Base-by-base conservation (phyloP, 2,888 invertebrate genomes). In the Leptopterna dolabrata region DNA sequence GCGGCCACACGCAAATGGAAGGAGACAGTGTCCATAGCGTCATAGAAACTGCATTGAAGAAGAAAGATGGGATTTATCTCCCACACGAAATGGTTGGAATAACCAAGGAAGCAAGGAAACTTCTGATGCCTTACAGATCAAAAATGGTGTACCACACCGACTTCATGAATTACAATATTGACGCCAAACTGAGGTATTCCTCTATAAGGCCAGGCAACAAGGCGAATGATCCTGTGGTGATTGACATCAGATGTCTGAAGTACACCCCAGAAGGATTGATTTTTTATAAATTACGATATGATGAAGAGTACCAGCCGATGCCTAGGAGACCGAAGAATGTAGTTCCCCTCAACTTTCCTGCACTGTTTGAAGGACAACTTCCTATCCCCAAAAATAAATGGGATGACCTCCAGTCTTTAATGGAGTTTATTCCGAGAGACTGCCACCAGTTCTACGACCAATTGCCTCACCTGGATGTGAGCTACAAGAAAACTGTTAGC, bases 1-100 rank as follows among this genome's bases (percentile, higher is more conserved):
- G 51, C 0, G 86, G 86, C 16, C 86, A 86, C 51, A 86, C 86
- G 13, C 86, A 86, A 36, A 86, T 86, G 86, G 86, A 86, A 30
- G 71, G 29, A 9, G 86, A 80, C 19, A 76, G 73, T 16, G 76
- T 85, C n/a, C 86, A 85, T 47, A 47, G 45, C 19, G 36, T 36
- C 13, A 76, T 85, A 13, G 86, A 85, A 43, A 19, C 16, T 36
- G 30, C 36, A 11, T 14, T 47, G 0, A 51, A 30, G 27, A 70
- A 83, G n/a, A 70, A 70, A 19, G 83, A 83, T 16, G 73, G 45
- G 13, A 76, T 76, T 13, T 87, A 36, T 19, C 73, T 63, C n/a
- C 87, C 87, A 1, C 71, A 70, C 47, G 84, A 73, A n/a, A 29
- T 71, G 29, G 36, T 84, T 3, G 14, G 16, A 73, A 36, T 71